These are phyloP conservation scores for Orbicella faveolata DNA, from an alignment of 64 coral and sea anemone species.

Conservation along the genomic window DNA sequence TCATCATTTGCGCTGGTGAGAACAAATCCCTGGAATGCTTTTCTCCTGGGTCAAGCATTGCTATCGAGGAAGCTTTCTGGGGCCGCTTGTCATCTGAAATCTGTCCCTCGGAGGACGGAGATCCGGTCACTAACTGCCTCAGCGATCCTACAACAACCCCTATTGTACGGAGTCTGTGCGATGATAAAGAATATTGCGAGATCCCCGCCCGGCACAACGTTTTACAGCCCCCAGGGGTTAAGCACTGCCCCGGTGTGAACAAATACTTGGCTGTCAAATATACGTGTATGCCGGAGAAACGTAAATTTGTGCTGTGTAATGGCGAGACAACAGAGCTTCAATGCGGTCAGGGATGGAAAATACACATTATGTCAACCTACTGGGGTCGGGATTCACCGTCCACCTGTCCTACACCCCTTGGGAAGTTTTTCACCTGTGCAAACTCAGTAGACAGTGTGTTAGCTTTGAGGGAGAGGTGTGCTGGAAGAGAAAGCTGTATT, in stretches of 20 bases:
- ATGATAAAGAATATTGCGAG: conserved; percentile 81
- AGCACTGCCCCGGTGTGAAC: conserved; percentile 86
- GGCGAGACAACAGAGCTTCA: conserved; percentile 75
- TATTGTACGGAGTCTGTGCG: conserved; percentile 76
- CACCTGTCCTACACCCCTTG: conserved; percentile 78
- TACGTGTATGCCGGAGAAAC: conserved; percentile 72
- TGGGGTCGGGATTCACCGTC: conserved; percentile 81
- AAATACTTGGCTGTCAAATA: conserved; percentile 89
- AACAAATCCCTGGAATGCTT: conserved; percentile 92
- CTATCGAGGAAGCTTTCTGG: conserved; percentile 87
- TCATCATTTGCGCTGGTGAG: conserved; percentile 84
- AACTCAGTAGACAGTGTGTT: conserved; percentile 43
- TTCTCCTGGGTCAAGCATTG: conserved; percentile 90
- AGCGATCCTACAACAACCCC: conserved; percentile 41
- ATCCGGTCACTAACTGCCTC: conserved; percentile 61
- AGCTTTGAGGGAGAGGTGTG: conserved; percentile 62
- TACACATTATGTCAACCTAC: conserved; percentile 68
- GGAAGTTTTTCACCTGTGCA: conserved; percentile 66
- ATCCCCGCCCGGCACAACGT: conserved; percentile 81
- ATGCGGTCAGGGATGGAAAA: conserved; percentile 84
- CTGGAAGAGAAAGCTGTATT: conserved; percentile 63
- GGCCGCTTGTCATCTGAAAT: conserved; percentile 69
- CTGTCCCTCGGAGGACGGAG: conserved; percentile 87
- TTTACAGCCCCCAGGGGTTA: conserved; percentile 60
- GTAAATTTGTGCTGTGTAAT: conserved; percentile 82